Evolutionary conservation across 2,888 invertebrate genomes (phyloP), one percentile per base, ranked within the genome.

Genomic region (Campoplex nolae): DNA sequence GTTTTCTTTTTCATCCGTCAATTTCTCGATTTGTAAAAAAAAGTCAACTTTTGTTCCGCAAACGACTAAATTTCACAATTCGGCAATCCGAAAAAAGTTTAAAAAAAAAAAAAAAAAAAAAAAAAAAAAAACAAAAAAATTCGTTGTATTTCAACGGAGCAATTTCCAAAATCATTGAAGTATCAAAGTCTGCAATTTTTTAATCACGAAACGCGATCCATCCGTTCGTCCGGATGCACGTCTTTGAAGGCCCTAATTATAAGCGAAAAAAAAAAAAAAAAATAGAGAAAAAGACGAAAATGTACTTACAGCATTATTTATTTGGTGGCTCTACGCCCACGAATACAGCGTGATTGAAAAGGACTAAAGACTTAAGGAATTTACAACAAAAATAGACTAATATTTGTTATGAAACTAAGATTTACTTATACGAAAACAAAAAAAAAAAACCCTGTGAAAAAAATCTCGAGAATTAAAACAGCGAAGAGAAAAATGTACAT

Each of bases 391-490:
- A 70, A 58, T 77, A 87, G 81, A 89, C 85, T 84, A 88, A 90
- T 89, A 82, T 91, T 92, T 92, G 90, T 92, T 91, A 91, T 88
- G 89, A 35, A 84, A 54, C 91, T 90, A 88, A 90, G 82, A 79
- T 87, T 75, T 89, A 90, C 88, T 90, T 90, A 89, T 89, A 89
- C 86, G 89, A 78, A 76, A 85, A 23, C 78, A 82, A 51, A 88
- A 51, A 18, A 56, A 32, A 32, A 16, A 32, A 62, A 32, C 6
- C 62, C 16, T 32, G 32, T 16, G 32, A 62, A 70, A 56, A 83
- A 87, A 77, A 75, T 76, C 83, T 88, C 88, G 87, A 84, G 88
- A 89, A 45, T 2, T 54, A 65, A 73, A 38, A 45, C 23, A 75
- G 38, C 68, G 62, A 54, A 7, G 16, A 42, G 38, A 62, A 79